Evolutionary conservation across 2,888 invertebrate genomes (phyloP).

Genomic region (Lapara coniferarum): DNA sequence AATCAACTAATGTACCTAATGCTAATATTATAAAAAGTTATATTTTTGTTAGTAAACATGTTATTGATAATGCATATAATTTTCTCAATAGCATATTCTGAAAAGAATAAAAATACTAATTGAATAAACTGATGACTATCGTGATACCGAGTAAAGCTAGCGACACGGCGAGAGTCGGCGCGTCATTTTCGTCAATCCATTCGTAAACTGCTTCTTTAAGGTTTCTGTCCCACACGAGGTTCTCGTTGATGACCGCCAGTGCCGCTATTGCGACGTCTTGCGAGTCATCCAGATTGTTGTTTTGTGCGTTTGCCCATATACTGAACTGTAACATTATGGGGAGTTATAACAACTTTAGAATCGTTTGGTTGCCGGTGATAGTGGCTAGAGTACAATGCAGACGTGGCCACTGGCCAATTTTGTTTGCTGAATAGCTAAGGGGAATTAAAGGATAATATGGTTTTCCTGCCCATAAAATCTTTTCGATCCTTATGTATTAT

Average conservation of each 20-base stretch:
- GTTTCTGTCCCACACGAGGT: constrained; percentile 50
- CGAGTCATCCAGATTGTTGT: constrained; percentile 60
- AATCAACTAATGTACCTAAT: no score
- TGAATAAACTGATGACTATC: constrained; percentile 54
- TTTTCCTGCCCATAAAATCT: no score
- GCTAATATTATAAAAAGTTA: no score
- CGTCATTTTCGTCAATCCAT: constrained; percentile 74
- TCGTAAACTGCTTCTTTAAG: constrained; percentile 59
- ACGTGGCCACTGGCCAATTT: no score
- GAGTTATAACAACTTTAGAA: no score
- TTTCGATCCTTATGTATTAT: no score
- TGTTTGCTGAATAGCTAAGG: no score
- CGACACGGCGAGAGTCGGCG: constrained; percentile 58
- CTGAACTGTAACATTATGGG: constrained; percentile 53
- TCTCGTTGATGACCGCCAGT: constrained; percentile 43
- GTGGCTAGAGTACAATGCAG: neutral
- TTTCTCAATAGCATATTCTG: neutral
- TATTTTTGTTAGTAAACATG: no score
- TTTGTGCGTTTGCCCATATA: constrained; percentile 54
- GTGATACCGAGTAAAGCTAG: constrained; percentile 56
- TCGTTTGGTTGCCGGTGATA: no score
- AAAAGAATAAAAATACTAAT: constrained; percentile 40
- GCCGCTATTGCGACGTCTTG: constrained; percentile 45
- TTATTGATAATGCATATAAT: neutral
- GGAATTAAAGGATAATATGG: no score